Evolutionary conservation across 1,140 invertebrate species (phyloP), one percentile per base, ranked within the genome.

Genomic region (Hylaeus volcanicus): DNA sequence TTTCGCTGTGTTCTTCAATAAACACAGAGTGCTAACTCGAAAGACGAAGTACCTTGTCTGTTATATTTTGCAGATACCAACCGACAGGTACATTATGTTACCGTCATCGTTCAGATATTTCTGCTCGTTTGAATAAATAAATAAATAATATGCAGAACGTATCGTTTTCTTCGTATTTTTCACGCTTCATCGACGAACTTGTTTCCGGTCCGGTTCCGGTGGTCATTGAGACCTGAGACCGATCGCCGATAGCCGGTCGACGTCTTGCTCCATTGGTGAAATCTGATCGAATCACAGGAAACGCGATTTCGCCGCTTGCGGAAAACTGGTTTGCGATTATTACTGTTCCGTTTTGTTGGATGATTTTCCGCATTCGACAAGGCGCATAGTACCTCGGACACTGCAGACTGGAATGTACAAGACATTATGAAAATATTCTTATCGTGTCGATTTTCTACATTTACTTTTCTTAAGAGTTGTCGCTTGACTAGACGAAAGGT

Each of bases 131-230:
- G 26, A 26, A 48, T 48, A 8, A 48, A 6, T 48, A 3, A 48
- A 48, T 5, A 48, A 48, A 51, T 51, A 51, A 51, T 51, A 9
- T 51, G 11, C 9, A 11, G n/a, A 37, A 8, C 11, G 26, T 58
- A 41, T 41, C 48, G 58, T 37, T 64, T 58, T n/a, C 9, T 8
- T 63, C 60, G 12, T 6, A 53, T 63, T 43, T 78, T 39, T 48
- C 48, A 39, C 41, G 53, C 65, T 69, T 68, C 6, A 64, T 43
- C 45, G 56, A 43, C 64, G 70, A 79, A 70, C 74, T 71, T 58
- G 53, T 63, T 86, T 86, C 84, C 81, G 56, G 58, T 71, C 77
- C 51, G 60, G 63, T 86, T 86, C 84, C 81, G 56, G 58, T 71
- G 51, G 41, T 51, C 45, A 45, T 45, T 84, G 77, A 68, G 75